Conservation (phyloP, 1,140 invertebrate genomes). For the Lineus longissimus region DNA sequence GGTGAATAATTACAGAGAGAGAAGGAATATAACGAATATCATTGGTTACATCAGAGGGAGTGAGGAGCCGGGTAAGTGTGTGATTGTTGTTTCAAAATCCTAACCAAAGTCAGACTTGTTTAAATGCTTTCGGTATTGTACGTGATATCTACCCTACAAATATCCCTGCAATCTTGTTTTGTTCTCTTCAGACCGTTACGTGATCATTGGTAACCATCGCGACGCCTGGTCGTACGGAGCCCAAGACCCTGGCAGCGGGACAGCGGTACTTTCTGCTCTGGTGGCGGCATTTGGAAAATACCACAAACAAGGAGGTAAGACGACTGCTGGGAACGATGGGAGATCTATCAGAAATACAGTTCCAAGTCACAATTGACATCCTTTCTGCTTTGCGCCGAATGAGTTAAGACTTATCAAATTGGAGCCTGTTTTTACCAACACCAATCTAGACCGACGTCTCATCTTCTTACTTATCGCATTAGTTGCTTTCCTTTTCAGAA, state of each 20-base stretch:
- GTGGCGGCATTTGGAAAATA: slow-evolving; percentile 50
- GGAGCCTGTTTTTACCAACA: no score
- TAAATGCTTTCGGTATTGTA: slow-evolving; percentile 3
- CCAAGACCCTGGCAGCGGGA: slow-evolving; percentile 58
- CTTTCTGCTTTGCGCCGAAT: no score
- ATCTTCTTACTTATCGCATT: no score
- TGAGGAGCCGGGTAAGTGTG: slow-evolving; percentile 56
- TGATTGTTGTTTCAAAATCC: slow-evolving; percentile 29
- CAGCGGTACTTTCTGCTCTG: slow-evolving; percentile 58
- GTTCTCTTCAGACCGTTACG: slow-evolving; percentile 60
- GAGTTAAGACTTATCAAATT: no score
- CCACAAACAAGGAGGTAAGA: slow-evolving; percentile 35
- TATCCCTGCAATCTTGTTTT: slow-evolving; percentile 8
- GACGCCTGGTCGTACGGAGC: slow-evolving; percentile 62
- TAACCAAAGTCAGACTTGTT: background rate
- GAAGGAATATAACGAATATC: slow-evolving; percentile 53
- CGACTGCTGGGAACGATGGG: no score
- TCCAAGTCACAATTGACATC: no score
- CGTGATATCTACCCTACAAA: slow-evolving; percentile 6
- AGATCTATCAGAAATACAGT: no score
- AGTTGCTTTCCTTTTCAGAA: slow-evolving; percentile 23
- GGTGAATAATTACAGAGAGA: slow-evolving; percentile 36
- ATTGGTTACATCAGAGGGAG: slow-evolving; percentile 56
- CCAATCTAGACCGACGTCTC: no score
- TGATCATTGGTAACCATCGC: slow-evolving; percentile 62